These are phyloP conservation scores for Ctenoplectra terminalis DNA, from an alignment of 1,140 invertebrate species.

Conservation along the genomic window DNA sequence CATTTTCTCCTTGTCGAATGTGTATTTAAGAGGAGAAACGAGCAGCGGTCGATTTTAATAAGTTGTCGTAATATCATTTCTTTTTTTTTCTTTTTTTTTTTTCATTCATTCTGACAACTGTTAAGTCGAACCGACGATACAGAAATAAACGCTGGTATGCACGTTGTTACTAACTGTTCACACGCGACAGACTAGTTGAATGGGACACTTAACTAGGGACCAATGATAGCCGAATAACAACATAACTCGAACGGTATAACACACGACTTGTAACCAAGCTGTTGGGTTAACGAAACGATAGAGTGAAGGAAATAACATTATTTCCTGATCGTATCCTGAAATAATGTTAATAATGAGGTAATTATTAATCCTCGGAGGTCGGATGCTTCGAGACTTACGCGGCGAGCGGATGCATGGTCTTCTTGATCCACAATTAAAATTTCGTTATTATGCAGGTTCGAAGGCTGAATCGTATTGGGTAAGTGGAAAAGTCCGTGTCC, in stretches of 20 bases:
- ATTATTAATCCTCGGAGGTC: too few species aligned
- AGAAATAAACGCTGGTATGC: slow-evolving; percentile 48
- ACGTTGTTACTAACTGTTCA: slow-evolving; percentile 66
- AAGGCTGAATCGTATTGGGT: too few species aligned
- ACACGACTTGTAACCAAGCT: slow-evolving; percentile 18
- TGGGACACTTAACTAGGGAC: slow-evolving; percentile 42
- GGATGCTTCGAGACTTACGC: too few species aligned
- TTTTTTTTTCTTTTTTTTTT: neutral
- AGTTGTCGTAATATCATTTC: neutral
- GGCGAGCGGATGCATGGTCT: too few species aligned
- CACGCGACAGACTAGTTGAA: slow-evolving; percentile 37
- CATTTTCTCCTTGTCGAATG: neutral
- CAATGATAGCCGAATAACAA: slow-evolving; percentile 36
- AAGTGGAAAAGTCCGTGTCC: too few species aligned
- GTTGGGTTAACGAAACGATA: slow-evolving; percentile 16
- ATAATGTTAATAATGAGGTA: too few species aligned
- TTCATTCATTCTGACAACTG: slow-evolving; percentile 13
- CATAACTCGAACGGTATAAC: slow-evolving; percentile 26
- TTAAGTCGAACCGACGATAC: slow-evolving; percentile 36
- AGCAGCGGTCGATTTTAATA: neutral
- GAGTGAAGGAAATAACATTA: too few species aligned
- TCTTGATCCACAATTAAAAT: too few species aligned
- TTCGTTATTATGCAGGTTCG: too few species aligned
- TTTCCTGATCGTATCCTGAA: too few species aligned
- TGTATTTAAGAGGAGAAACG: neutral